These are phyloP conservation scores for Tiliqua scincoides DNA, from an alignment of 2,113 vertebrate species.

Conservation along the genomic window DNA sequence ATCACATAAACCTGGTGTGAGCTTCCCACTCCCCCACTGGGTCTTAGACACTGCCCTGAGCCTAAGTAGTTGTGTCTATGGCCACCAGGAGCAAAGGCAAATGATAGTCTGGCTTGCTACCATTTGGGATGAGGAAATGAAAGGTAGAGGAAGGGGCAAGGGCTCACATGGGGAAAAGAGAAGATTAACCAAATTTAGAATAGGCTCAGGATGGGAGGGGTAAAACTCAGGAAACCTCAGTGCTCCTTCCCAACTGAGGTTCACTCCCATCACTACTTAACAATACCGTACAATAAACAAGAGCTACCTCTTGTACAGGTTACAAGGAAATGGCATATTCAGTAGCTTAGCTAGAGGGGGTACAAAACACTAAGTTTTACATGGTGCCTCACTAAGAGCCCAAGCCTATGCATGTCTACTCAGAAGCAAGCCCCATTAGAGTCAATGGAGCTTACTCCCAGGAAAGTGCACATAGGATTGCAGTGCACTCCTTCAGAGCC, in stretches of 20 bases:
- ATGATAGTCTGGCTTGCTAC: not conserved
- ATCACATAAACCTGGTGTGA: not conserved
- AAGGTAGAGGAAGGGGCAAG: not conserved
- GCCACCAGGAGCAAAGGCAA: not conserved
- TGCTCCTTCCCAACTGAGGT: not conserved
- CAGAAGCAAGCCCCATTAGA: no score
- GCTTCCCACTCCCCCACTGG: no score
- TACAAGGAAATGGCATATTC: not conserved
- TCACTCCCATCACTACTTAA: not conserved
- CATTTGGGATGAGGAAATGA: not conserved
- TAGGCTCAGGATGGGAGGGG: not conserved
- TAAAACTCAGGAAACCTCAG: not conserved
- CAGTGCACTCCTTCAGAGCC: no score
- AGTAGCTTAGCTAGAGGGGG: no score
- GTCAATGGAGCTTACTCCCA: no score
- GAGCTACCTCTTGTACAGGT: no score
- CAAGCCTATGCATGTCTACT: no score
- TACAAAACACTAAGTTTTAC: no score
- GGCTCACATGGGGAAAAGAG: not conserved
- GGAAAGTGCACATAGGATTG: no score
- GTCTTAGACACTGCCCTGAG: not conserved
- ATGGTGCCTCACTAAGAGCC: no score
- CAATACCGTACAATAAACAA: no score
- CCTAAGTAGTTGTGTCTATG: not conserved
- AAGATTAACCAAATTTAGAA: not conserved